These are phyloP conservation scores for Myanophis thanlyinensis DNA, from an alignment of 2,113 vertebrate species.

Conservation along the genomic window DNA sequence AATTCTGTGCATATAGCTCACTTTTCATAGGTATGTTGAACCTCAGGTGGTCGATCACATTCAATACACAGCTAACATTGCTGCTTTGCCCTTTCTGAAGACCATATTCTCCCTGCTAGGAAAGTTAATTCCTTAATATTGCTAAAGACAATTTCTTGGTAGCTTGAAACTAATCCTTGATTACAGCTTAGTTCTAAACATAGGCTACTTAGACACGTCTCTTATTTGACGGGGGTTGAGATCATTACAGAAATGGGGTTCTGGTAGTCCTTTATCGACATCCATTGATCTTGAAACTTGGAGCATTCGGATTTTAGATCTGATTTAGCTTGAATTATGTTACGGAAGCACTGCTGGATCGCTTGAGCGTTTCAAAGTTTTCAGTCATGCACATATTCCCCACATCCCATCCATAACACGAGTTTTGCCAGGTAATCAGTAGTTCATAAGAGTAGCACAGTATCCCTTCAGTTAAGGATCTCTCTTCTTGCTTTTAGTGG, in stretches of 20 bases:
- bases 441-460: background rate
- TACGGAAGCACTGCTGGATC: background rate
- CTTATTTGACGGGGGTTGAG: background rate
- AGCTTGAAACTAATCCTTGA: conserved; percentile 28
- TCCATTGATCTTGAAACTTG: background rate
- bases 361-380: background rate
- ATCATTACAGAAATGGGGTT: background rate
- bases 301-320: background rate
- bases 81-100: background rate
- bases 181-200: conserved; percentile 12
- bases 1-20: background rate
- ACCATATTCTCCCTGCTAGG: background rate
- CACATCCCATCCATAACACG: background rate
- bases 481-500: conserved; percentile 2
- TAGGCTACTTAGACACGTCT: conserved; percentile 4
- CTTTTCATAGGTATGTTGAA: background rate
- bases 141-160: background rate
- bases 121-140: background rate
- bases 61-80: background rate
- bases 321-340: background rate
- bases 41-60: background rate
- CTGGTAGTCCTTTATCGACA: background rate
- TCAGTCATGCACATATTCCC: background rate
- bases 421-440: conserved; percentile 16
- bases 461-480: background rate